These are phyloP conservation scores for Plagiodera versicolora DNA, from an alignment of 2,888 invertebrate genomes.

Conservation along the genomic window DNA sequence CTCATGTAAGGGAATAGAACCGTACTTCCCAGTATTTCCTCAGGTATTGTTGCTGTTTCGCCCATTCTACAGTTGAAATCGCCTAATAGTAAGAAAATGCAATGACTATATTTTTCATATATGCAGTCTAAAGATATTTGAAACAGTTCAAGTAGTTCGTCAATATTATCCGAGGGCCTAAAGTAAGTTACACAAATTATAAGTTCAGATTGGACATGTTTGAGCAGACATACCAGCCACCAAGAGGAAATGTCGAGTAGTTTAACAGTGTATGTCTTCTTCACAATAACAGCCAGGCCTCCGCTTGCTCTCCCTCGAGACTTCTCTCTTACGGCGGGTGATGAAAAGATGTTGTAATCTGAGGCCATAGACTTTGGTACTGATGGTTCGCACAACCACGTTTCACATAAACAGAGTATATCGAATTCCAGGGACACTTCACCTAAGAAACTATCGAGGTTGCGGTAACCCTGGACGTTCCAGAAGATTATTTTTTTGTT, in stretches of 20 bases:
- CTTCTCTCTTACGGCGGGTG: neutral
- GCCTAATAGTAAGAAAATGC: neutral
- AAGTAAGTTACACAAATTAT: conserved; percentile 2
- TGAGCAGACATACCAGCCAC: conserved; percentile 7
- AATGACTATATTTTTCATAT: neutral
- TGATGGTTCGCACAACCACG: neutral
- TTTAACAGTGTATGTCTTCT: neutral
- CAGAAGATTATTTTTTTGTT: neutral
- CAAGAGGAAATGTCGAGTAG: neutral
- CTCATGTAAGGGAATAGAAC: conserved; percentile 1
- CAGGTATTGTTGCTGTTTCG: neutral
- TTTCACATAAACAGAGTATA: conserved; percentile 1
- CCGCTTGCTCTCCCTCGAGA: neutral
- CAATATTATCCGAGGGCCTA: neutral
- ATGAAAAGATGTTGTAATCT: neutral
- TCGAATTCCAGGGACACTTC: neutral
- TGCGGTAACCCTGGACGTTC: conserved; percentile 3
- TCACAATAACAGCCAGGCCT: neutral
- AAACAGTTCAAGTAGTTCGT: neutral
- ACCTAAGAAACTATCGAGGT: neutral
- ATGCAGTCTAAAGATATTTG: neutral
- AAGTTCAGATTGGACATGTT: conserved; percentile 3
- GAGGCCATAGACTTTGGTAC: neutral
- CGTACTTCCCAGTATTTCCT: neutral
- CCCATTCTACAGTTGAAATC: neutral